Base-by-base conservation (phyloP, 2,113 vertebrate genomes). In the Trichechus manatus region DNA sequence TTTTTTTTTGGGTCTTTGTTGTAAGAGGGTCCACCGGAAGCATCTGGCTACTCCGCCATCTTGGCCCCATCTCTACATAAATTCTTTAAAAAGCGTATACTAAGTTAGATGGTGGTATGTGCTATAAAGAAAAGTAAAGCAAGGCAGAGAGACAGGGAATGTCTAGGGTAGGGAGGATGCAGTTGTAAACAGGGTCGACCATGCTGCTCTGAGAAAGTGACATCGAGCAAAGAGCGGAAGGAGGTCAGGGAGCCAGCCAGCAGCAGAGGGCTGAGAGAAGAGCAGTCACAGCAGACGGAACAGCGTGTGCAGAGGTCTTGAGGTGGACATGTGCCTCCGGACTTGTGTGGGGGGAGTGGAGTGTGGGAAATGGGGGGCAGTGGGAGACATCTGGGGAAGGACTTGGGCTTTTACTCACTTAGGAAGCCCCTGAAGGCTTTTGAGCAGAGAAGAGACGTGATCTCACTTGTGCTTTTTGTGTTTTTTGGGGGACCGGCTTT, bases 101-200 rank as follows among this genome's bases (percentile, higher is more conserved):
- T 47, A 10, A 47, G 47, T 47, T 7, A 47, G 47, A 47, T 47
- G 47, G 47, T 10, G 47, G 47, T 47, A 47, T 10, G 9, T 89
- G 50, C 33, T 70, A 25, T 86, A 47, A 92, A 81, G 84, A 78
- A 92, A 85, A 96, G 53, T 59, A 84, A 91, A 89, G 59, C 74
- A 89, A 42, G 14, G 27, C 63, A 36, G 44, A 92, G 56, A 44
- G 31, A 89, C 3, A 59, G 56, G 59, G 68, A 70, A 42, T 88
- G 27, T 39, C 66, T 42, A n/a, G 23, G 27, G 9, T 81, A 29
- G 66, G 56, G 39, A 39, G 74, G 39, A 63, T 64, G 25, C 44
- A 44, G 25, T 36, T 56, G 6, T 92, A 70, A 86, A 25, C 82
- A 25, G 42, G 15, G 25, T 39, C 25, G 68, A 10, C 11, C 17